These are phyloP conservation scores for Carapus acus DNA, from an alignment of 2,797 vertebrate species.

Conservation along the genomic window DNA sequence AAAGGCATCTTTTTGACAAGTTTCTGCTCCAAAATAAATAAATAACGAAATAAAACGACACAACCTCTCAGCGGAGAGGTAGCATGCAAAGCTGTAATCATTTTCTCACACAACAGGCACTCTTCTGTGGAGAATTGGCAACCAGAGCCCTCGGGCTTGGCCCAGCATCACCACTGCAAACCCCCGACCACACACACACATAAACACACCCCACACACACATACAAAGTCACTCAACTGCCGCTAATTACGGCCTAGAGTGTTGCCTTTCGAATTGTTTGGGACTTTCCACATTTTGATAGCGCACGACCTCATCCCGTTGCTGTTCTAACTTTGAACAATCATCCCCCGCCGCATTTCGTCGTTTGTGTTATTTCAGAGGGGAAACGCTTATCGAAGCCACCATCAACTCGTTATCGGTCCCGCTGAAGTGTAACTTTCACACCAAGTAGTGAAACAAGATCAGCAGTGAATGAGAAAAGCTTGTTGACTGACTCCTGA, in stretches of 20 bases:
- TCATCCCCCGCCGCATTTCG: too few species aligned
- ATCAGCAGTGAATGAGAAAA: too few species aligned
- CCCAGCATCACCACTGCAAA: too few species aligned
- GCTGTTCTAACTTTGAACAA: too few species aligned
- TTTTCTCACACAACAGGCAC: slow-evolving; percentile 46
- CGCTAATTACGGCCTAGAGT: slow-evolving; percentile 61
- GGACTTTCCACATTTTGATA: slow-evolving; percentile 21
- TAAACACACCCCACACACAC: slow-evolving; percentile 28
- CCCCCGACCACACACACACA: too few species aligned
- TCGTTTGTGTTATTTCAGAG: not conserved
- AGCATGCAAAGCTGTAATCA: slow-evolving; percentile 53
- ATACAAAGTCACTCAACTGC: slow-evolving; percentile 40
- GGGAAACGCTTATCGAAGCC: not conserved
- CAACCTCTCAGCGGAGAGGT: slow-evolving; percentile 46
- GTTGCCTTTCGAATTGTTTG: slow-evolving; percentile 28
- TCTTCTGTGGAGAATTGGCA: slow-evolving; percentile 33
- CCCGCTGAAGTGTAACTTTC: too few species aligned
- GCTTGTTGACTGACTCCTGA: too few species aligned
- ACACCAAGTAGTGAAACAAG: too few species aligned
- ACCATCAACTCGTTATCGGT: not conserved
- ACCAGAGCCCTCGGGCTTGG: slow-evolving; percentile 38
- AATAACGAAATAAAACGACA: slow-evolving; percentile 23
- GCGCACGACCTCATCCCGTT: too few species aligned
- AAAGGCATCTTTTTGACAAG: slow-evolving; percentile 27
- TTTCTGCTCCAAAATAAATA: slow-evolving; percentile 2